Evolutionary conservation across 2,888 invertebrate genomes (phyloP), one percentile per base, ranked within the genome.

Genomic region (Serrognathus titanus): DNA sequence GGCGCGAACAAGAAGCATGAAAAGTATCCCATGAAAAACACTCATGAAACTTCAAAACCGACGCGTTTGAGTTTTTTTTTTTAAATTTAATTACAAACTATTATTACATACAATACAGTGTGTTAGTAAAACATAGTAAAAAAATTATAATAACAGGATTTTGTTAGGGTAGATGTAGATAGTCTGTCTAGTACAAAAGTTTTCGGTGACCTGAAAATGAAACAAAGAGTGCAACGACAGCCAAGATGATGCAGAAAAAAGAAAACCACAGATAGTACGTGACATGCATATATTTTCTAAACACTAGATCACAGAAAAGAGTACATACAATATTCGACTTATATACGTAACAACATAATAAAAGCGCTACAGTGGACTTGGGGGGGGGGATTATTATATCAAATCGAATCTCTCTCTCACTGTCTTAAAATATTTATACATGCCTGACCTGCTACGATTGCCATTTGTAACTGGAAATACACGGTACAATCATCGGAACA

Each of bases 191-290:
- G 80, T 82, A 83, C 73, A 83, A 81, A 74, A 82, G 82, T 76
- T 82, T 81, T 77, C 82, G 82, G 79, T 83, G 83, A 79, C 83
- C 83, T 84, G 83, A 79, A 83, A 83, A 79, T 78, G 70, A 77
- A 81, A 77, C 80, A 76, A 79, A 73, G 78, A 77, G 68, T 67
- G 68, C 66, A 64, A 68, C 64, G 64, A 66, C 52, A 62, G 59
- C 54, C 59, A 57, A 58, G 24, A 63, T 52, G 54, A 61, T 58
- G 75, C 58, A 64, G 63, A 71, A 63, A 67, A 65, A 66, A 67
- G 66, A 65, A 66, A 66, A 66, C 65, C 55, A 60, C 50, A 64
- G 64, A 60, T 48, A 58, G 58, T 53, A 58, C 46, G 59, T 59
- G 48, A 59, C 67, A 65, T 65, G 65, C 66, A 63, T 65, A 58